Base-by-base conservation (phyloP, 1,140 invertebrate species). In the Thrips palmi region DNA sequence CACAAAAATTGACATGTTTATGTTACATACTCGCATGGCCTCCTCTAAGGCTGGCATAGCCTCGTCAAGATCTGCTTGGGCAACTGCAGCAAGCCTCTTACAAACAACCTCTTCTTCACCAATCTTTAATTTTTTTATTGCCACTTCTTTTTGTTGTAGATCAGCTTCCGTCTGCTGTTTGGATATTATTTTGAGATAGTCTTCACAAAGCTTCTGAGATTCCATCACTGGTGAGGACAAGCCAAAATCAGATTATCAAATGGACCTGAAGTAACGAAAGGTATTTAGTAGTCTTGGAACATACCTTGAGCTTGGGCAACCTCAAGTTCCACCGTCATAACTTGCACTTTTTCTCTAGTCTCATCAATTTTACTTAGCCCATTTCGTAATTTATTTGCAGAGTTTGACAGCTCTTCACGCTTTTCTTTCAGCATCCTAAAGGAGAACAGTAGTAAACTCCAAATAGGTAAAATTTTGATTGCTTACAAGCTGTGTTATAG, bases 41-140 rank as follows among this genome's bases (percentile, higher is more conserved):
- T 84, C 81, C 30, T 85, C 69, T 2, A 88, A 54, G 3, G 82
- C 80, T 1, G 84, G 85, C 61, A 87, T 70, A n/a, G 81, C 83
- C 47, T 72, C 70, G 44, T 76, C 72, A 12, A 89, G 58, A 61
- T 88, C 83, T 19, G 70, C 64, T 51, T 80, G 70, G 23, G 83
- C 84, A 11, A 79, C 61, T 40, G 76, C 72, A 1, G 80, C 80
- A 49, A 87, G 67, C 50, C 71, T 68, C 54, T 80, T 72, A 56
- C 80, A 86, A 46, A 74, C 72, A 5, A 65, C 62, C 53, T 85
- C 80, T 53, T 88, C 84, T 49, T 83, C 74, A 23, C 57, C 63
- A 29, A 87, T 87, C 54, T 73, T 70, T 33, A 66, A 57, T 41
- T 70, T 77, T 40, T 67, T 65, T 4, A 65, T 65, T 0, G 68